Percentiles rank a stretch among this genome's conserved stretches.
Conservation (phyloP, 1,140 invertebrate species). For the Aphaenogaster floridana region DNA sequence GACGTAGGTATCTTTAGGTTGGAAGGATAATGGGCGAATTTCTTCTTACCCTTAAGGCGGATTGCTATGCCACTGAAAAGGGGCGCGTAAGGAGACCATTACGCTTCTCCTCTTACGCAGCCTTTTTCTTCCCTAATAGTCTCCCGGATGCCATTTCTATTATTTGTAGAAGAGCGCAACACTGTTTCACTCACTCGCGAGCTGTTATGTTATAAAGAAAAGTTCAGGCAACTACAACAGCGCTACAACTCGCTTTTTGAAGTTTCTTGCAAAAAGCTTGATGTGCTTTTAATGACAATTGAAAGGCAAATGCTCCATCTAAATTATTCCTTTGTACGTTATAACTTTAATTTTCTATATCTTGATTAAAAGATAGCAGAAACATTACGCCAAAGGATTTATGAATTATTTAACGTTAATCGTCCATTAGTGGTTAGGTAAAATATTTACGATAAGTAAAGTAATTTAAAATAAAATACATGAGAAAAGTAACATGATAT, state of each 20-base stretch:
- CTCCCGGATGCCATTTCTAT: conserved; percentile 31
- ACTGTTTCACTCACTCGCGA: conserved; percentile 26
- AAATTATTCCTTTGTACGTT: conserved; percentile 30
- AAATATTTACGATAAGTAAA: neutral
- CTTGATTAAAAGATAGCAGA: neutral
- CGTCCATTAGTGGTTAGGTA: neutral
- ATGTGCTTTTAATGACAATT: conserved; percentile 9
- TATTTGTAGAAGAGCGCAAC: conserved; percentile 51
- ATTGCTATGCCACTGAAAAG: conserved; percentile 49
- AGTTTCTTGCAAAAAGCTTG: neutral
- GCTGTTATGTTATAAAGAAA: conserved; percentile 11
- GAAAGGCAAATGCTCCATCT: neutral
- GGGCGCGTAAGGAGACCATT: conserved; percentile 42
- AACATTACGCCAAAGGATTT: neutral
- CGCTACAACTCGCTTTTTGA: neutral
- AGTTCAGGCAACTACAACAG: neutral
- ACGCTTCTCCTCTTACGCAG: conserved; percentile 18
- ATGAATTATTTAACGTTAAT: neutral
- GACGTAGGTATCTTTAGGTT: conserved; percentile 24
- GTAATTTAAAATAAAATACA: conserved; percentile 5
- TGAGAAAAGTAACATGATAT: neutral
- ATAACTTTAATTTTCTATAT: neutral
- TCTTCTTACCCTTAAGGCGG: conserved; percentile 45
- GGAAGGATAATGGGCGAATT: conserved; percentile 62
- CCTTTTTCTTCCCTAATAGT: conserved; percentile 39